Evolutionary conservation across 1,140 invertebrate species (phyloP).

Genomic region (Trichonephila inaurata): DNA sequence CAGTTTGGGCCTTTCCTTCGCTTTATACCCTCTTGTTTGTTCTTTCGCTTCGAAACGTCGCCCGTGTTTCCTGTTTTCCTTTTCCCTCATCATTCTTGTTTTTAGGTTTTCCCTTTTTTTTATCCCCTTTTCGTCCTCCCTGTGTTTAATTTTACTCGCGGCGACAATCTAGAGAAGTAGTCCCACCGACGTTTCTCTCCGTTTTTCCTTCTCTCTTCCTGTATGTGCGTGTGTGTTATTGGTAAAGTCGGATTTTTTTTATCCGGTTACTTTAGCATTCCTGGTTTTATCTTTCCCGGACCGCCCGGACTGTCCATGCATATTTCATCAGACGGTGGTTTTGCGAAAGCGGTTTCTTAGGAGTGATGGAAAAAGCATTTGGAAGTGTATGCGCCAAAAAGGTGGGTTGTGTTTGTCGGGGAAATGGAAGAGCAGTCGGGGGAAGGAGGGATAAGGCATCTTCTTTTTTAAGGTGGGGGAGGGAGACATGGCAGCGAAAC

Average conservation of each 20-base stretch:
- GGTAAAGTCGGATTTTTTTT: slow-evolving; percentile 44
- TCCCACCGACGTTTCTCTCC: background rate
- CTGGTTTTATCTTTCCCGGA: slow-evolving; percentile 8
- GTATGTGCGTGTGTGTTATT: slow-evolving; percentile 49
- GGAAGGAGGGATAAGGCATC: background rate
- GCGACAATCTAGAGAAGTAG: slow-evolving; percentile 71
- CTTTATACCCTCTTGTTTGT: slow-evolving; percentile 51
- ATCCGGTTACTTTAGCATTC: slow-evolving; percentile 40
- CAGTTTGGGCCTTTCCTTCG: slow-evolving; percentile 52
- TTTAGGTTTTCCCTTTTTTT: background rate
- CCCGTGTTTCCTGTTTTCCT: slow-evolving; percentile 46
- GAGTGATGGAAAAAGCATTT: slow-evolving; percentile 56
- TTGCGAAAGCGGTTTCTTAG: background rate
- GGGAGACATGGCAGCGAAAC: slow-evolving; percentile 20
- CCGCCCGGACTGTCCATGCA: slow-evolving; percentile 51
- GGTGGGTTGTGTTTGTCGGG: background rate
- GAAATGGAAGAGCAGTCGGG: background rate
- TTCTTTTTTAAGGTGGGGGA: background rate
- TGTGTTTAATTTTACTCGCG: slow-evolving; percentile 73
- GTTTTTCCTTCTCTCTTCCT: background rate
- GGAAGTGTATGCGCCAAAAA: slow-evolving; percentile 15
- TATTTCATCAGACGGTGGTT: slow-evolving; percentile 64
- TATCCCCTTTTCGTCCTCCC: slow-evolving; percentile 26
- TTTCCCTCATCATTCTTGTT: slow-evolving; percentile 23
- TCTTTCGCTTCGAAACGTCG: slow-evolving; percentile 52